Conservation (phyloP, 2,113 vertebrate species). For the Brienomyrus longianalis region DNA sequence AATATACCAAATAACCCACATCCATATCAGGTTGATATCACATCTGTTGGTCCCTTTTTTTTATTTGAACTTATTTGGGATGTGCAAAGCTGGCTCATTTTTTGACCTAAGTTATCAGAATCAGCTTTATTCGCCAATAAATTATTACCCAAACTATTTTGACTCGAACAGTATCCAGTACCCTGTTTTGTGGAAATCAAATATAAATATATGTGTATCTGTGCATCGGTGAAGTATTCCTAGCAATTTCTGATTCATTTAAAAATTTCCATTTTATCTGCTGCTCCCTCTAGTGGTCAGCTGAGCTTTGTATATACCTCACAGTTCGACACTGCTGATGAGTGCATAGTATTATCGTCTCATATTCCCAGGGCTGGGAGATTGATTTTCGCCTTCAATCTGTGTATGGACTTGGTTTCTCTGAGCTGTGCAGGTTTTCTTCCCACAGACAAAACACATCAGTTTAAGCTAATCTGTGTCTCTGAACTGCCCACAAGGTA, state of each 20-base stretch:
- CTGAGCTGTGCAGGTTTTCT: not conserved
- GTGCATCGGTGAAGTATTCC: not conserved
- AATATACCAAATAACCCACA: not conserved
- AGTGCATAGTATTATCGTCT: not conserved
- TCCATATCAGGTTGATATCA: not conserved
- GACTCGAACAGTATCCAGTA: not conserved
- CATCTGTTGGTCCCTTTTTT: not conserved
- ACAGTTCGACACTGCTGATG: not conserved
- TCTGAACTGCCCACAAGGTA: not conserved
- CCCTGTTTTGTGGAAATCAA: not conserved
- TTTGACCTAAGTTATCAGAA: not conserved
- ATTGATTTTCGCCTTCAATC: not conserved
- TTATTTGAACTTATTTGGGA: not conserved
- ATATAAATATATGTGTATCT: not conserved
- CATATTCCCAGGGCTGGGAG: not conserved
- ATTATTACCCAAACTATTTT: too few relatives aligned
- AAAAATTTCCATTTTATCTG: not conserved
- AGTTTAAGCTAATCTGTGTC: not conserved
- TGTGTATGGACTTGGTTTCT: not conserved
- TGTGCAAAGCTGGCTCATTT: not conserved
- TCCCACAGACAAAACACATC: not conserved
- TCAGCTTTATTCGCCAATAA: too few relatives aligned
- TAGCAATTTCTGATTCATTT: not conserved
- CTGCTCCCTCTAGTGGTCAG: conserved; percentile 13
- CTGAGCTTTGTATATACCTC: not conserved